Percentiles rank a stretch among this genome's conserved stretches.
Evolutionary conservation across 2,113 vertebrate genomes (phyloP).

Genomic region (Meles meles): DNA sequence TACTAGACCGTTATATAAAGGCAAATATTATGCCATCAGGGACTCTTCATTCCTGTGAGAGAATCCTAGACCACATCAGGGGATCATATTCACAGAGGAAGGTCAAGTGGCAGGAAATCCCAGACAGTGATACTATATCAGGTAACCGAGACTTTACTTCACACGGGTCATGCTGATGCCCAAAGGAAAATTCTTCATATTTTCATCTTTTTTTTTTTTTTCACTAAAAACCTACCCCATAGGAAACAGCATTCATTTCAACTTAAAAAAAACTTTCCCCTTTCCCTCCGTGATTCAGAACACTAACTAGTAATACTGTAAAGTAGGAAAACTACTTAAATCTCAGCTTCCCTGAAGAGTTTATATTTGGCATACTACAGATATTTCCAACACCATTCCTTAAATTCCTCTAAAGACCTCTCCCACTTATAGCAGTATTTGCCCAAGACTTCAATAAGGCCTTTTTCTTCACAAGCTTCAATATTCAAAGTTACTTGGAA

Average conservation of each 20-base stretch:
- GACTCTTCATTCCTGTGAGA: background rate
- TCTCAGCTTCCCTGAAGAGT: slow-evolving; percentile 71
- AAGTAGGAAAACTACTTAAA: slow-evolving; percentile 72
- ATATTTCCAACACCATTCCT: slow-evolving; percentile 85
- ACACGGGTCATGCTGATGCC: background rate
- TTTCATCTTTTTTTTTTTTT: background rate
- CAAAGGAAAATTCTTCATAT: slow-evolving; percentile 1
- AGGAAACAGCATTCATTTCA: slow-evolving; percentile 52
- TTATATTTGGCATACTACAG: slow-evolving; percentile 78
- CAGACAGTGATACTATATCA: background rate
- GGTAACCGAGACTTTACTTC: background rate
- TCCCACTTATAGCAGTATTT: slow-evolving; percentile 79
- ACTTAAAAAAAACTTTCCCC: background rate
- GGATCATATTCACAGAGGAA: background rate
- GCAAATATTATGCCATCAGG: background rate
- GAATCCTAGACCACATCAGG: background rate
- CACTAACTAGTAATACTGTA: slow-evolving; percentile 57
- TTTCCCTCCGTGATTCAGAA: slow-evolving; percentile 11
- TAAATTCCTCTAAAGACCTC: slow-evolving; percentile 84
- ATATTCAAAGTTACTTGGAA: slow-evolving; percentile 51
- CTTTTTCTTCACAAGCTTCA: slow-evolving; percentile 76
- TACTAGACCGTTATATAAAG: background rate
- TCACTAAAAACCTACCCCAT: slow-evolving; percentile 32
- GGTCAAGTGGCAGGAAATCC: background rate
- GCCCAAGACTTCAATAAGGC: slow-evolving; percentile 78